phyloP scores from a whole-genome alignment of 2,113 vertebrate genomes.

The Spizaetus ornatus region DNA sequence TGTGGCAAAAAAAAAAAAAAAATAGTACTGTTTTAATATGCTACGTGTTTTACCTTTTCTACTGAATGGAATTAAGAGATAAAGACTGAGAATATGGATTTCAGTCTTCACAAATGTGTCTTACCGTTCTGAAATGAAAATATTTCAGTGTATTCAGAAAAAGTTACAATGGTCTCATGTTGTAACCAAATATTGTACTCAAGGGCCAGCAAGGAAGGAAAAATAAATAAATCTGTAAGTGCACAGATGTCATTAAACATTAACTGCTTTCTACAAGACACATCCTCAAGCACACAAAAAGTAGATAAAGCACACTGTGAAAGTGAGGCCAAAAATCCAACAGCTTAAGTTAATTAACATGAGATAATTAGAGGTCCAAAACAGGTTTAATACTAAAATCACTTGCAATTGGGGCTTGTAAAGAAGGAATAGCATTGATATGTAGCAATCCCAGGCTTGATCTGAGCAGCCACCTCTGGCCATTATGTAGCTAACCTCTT shows the following conservation, averaged over 20 bases:
- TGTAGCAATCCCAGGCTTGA: not conserved
- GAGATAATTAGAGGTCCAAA: not conserved
- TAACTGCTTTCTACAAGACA: not conserved
- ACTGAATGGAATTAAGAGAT: not conserved
- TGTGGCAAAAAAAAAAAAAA: not conserved
- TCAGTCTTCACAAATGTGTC: not conserved
- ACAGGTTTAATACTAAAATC: not conserved
- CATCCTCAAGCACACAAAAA: not conserved
- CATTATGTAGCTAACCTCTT: not conserved
- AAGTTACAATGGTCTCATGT: not conserved
- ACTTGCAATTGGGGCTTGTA: not conserved
- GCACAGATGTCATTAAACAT: not conserved
- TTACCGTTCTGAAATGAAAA: not conserved
- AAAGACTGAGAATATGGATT: not conserved
- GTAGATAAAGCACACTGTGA: not conserved
- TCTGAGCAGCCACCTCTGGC: not conserved
- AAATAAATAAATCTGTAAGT: not conserved
- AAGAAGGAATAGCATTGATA: not conserved
- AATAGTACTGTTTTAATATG: not conserved
- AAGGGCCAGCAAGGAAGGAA: accelerated
- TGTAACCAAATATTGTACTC: not conserved
- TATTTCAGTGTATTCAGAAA: not conserved
- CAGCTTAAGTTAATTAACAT: not conserved
- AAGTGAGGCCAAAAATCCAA: not conserved
- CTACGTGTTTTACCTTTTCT: not conserved